Evolutionary conservation across 1,140 invertebrate species (phyloP), one percentile per base, ranked within the genome.

Genomic region (Pomphorhynchus laevis): DNA sequence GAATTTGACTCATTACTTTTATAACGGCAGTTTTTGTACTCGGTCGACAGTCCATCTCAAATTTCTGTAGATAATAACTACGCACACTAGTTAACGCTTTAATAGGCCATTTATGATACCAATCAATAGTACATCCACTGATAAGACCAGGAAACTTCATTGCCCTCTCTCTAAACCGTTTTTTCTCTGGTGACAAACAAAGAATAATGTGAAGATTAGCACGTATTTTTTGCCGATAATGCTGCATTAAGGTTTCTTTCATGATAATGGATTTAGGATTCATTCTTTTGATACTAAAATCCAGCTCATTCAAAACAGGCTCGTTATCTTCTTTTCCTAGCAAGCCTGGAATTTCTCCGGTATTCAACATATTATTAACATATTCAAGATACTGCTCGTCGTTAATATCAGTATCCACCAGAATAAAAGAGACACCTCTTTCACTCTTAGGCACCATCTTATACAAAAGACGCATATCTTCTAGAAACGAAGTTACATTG

Each of bases 91-190:
- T 68, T n/a, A 91, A 57, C 33, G 82, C 82, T 60, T 89, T 76
- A 54, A 71, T 73, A 2, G 80, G 80, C 80, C 82, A 91, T 14
- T 77, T 72, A 53, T 82, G 77, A 52, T 86, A 84, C 82, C 80
- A 91, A 54, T 89, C 75, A 45, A 89, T 77, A 1, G 79, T 91
- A 51, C 80, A 89, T 18, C 80, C 79, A 27, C 76, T 80, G 48
- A 86, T 79, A 16, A 89, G 58, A 20, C 77, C 79, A n/a, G 82
- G 79, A 55, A 91, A 91, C 50, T 77, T 68, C 50, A 84, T 64
- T 2, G 79, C 74, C 44, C 77, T 48, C 18, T 49, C 57, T 20
- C 61, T 54, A 47, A 59, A 59, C 44, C 58, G 57, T 44, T 57
- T 56, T 32, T 56, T 55, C 36, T 57, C 80, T 0, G 82, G 82